Evolutionary conservation across 2,113 vertebrate species (phyloP), one percentile per base, ranked within the genome.

Genomic region (Eptesicus fuscus): DNA sequence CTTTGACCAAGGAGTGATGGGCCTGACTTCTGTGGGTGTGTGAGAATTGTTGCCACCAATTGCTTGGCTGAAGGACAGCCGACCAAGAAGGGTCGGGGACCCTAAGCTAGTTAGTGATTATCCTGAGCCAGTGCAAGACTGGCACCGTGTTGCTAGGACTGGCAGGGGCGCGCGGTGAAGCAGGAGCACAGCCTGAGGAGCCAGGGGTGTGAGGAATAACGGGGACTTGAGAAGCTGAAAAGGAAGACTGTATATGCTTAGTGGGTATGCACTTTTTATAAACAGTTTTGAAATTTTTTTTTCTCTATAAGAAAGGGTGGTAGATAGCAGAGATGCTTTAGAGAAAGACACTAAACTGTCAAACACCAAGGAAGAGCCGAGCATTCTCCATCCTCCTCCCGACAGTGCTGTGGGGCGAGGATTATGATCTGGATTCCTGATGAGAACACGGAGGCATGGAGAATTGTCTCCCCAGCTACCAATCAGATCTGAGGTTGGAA

Each of bases 31-130:
- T 25, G 17, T 9, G 3, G 22, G 23, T 76, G 0, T 35, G 73
- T 69, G 93, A 85, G 67, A 96, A 92, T 74, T 56, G 69, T 71
- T 90, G 69, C 91, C 59, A 12, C 78, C 76, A 18, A 51, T 80
- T 90, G 65, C 88, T 90, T 76, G 32, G 49, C 85, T 76, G 92
- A 88, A 78, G 42, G 69, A 49, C 56, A 44, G 51, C 35, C 1
- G 0, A 77, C 51, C 59, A 49, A 47, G 77, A 61, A 95, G 77
- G 28, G 63, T 42, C 18, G 11, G 71, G 32, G 42, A 12, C 56
- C 77, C 85, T 63, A 1, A 65, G 67, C 77, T 90, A 28, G 80
- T 88, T 32, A 56, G 59, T 25, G 25, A 49, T 69, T 71, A 44
- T 7, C 65, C 51, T 18, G 18, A 88, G 13, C 44, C 37, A 3